Conservation (phyloP, 2,797 vertebrate species). For the Ctenopoma multispine region DNA sequence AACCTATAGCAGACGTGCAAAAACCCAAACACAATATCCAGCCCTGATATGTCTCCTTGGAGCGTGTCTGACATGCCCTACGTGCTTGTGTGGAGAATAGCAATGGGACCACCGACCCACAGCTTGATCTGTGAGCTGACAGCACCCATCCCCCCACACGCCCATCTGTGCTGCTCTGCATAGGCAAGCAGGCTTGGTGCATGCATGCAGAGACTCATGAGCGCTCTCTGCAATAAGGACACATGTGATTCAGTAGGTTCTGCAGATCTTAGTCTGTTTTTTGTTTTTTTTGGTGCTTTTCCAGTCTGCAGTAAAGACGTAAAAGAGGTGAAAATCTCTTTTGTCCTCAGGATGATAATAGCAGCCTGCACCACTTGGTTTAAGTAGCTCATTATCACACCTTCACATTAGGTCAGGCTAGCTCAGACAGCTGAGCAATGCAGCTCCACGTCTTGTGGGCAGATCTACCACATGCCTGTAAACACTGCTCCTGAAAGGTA, state of each 20-base stretch:
- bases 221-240: conserved; percentile 36
- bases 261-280: conserved; percentile 19
- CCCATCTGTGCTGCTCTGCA: conserved; percentile 82
- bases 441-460: conserved; percentile 38
- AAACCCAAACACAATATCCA: conserved; percentile 53
- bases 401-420: conserved; percentile 21
- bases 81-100: conserved; percentile 79
- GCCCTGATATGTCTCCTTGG: conserved; percentile 69
- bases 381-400: conserved; percentile 39
- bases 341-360: conserved; percentile 47
- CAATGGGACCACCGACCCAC: conserved; percentile 82
- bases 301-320: conserved; percentile 4
- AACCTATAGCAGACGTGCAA: conserved; percentile 18
- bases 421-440: no score
- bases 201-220: conserved; percentile 59
- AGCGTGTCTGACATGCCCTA: conserved; percentile 79
- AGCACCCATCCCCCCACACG: conserved; percentile 81
- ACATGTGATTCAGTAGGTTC: conserved; percentile 45
- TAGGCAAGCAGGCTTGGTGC: conserved; percentile 67
- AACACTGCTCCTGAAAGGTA: conserved; percentile 54
- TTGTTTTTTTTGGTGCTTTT: conserved; percentile 9
- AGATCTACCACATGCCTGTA: conserved; percentile 25
- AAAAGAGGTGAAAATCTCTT: conserved; percentile 29
- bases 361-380: conserved; percentile 18
- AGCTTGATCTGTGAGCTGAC: conserved; percentile 80